phyloP scores from a whole-genome alignment of 2,888 invertebrate genomes.

The Petrophora chlorosata region DNA sequence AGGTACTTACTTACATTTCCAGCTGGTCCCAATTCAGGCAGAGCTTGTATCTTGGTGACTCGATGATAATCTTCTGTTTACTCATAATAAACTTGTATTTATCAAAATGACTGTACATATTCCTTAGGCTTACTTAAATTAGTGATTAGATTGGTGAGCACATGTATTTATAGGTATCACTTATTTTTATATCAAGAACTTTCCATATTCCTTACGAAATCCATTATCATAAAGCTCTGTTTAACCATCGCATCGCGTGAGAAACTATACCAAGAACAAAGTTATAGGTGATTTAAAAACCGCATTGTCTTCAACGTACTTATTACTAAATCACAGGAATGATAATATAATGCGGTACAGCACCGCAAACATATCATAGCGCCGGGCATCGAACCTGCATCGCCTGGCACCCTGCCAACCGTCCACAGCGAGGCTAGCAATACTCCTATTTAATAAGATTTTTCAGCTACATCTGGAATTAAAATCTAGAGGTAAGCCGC shows the following conservation, averaged over 20 bases:
- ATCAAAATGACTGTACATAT: too few species aligned
- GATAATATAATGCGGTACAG: slow-evolving; percentile 8
- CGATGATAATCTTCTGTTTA: too few species aligned
- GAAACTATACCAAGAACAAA: background rate
- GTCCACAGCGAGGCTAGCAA: slow-evolving; percentile 18
- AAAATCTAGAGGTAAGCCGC: slow-evolving; percentile 22
- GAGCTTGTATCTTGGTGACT: too few species aligned
- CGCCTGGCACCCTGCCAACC: slow-evolving; percentile 34
- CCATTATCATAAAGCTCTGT: slow-evolving; percentile 1
- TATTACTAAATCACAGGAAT: slow-evolving; percentile 9
- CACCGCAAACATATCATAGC: slow-evolving; percentile 1
- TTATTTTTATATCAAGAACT: background rate
- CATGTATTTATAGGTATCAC: too few species aligned
- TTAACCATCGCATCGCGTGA: slow-evolving; percentile 1
- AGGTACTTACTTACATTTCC: too few species aligned
- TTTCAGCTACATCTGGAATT: slow-evolving; percentile 32
- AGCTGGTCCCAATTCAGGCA: too few species aligned
- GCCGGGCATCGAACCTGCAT: slow-evolving; percentile 34
- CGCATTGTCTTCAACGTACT: background rate
- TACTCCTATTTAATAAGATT: slow-evolving; percentile 33
- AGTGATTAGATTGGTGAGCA: too few species aligned
- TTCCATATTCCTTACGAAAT: background rate
- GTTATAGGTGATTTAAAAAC: background rate
- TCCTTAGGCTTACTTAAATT: too few species aligned
- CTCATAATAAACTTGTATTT: too few species aligned